Base-by-base conservation (phyloP, 2,888 invertebrate genomes). In the Papilio protenor region DNA sequence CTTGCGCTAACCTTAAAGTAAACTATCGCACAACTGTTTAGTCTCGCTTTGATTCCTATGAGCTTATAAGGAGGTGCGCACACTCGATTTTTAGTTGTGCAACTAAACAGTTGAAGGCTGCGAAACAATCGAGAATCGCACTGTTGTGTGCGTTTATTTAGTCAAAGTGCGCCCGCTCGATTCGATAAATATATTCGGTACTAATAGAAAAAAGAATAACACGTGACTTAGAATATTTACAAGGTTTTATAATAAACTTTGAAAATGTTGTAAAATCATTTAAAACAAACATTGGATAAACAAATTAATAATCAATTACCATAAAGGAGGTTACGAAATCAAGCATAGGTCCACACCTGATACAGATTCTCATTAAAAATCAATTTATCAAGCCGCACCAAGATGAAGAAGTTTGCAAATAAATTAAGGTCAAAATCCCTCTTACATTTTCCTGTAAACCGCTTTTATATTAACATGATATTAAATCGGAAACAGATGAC, bases 361-460 rank as follows among this genome's bases (percentile, higher is more conserved):
- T 71, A 71, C 71, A 52, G 49, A 21, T 49, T 49, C 49, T 71
- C 71, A 71, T 71, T 71, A 71, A 71, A 71, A 71, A 71, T 23
- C 71, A 71, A 71, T 71, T 52, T 71, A 71, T 71, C 71, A 71
- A 71, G 27, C 49, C 49, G 71, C 71, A 18, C 23, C 71, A 52
- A 71, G 71, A 49, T 49, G 49, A 52, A 71, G 71, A 71, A 71
- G 16, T 71, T 71, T 71, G 49, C 71, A 71, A 47, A 71, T 71
- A 71, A 69, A 71, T 49, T 52, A 71, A 52, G 71, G 49, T 71
- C 71, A 71, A 49, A 71, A 71, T 71, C 71, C 71, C 71, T 71
- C 71, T 71, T 52, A 71, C 11, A 71, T 27, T 71, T 71, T 71
- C 71, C 71, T 49, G 70, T 47, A 27, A 71, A 52, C 49, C 49